Evolutionary conservation across 2,888 invertebrate genomes (phyloP).

Genomic region (Chironomus tentans): DNA sequence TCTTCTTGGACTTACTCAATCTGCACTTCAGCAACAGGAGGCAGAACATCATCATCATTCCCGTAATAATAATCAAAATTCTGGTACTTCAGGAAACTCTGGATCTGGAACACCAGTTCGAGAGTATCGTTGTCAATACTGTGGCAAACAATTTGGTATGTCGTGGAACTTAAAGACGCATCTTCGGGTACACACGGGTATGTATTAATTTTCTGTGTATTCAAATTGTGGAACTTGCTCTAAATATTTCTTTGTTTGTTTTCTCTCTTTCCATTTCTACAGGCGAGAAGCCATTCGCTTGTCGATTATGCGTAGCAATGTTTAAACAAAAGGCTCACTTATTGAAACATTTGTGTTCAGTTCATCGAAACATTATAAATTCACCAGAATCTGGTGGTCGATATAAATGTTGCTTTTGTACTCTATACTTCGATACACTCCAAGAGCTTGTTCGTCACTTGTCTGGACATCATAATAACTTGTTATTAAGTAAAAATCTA

Average conservation of each 20-base stretch:
- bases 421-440: constrained; percentile 73
- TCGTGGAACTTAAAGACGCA: constrained; percentile 88
- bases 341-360: constrained; percentile 78
- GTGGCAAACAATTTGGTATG: constrained; percentile 87
- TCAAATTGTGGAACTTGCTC: neutral
- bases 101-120: constrained; percentile 49
- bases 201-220: neutral
- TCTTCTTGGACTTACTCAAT: constrained; percentile 28
- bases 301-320: constrained; percentile 82
- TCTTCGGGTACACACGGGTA: constrained; percentile 65
- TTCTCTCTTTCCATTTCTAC: neutral
- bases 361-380: constrained; percentile 79
- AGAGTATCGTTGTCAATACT: constrained; percentile 81
- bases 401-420: constrained; percentile 83
- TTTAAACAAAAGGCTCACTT: constrained; percentile 86
- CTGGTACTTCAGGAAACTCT: constrained; percentile 6
- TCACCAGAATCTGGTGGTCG: constrained; percentile 67
- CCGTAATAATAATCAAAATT: constrained; percentile 13
- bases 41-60: constrained; percentile 16
- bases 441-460: constrained; percentile 79
- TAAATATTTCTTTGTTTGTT: neutral
- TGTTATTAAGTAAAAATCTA: constrained; percentile 77
- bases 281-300: constrained; percentile 82
- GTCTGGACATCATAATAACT: constrained; percentile 80
- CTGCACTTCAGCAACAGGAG: constrained; percentile 19